Evolutionary conservation across 2,797 vertebrate species (phyloP).

Genomic region (Todus mexicanus): DNA sequence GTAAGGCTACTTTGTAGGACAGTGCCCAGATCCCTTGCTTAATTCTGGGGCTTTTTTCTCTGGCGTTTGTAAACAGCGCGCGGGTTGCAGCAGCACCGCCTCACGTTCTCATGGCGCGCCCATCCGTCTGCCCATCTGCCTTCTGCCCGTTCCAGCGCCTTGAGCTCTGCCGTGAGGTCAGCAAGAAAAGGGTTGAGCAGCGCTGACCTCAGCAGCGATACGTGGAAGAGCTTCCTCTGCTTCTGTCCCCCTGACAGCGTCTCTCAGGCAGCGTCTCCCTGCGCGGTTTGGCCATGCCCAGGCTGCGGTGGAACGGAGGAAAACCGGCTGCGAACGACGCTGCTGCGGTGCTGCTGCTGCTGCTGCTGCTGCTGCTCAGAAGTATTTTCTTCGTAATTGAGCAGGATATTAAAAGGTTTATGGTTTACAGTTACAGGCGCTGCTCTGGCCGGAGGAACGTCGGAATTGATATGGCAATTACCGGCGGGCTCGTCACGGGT

Average conservation of each 20-base stretch:
- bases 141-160: accelerated
- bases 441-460: not conserved
- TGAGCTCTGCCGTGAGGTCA: not conserved
- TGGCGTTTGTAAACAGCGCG: not conserved
- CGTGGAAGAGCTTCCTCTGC: not conserved
- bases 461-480: not conserved
- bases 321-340: not conserved
- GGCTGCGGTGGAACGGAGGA: accelerated
- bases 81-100: accelerated
- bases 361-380: not conserved
- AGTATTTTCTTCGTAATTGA: not conserved
- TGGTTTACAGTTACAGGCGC: conserved; percentile 21
- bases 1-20: not conserved
- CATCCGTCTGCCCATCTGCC: not conserved
- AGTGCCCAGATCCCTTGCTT: not conserved
- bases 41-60: not conserved
- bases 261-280: not conserved
- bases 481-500: not conserved
- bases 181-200: not conserved
- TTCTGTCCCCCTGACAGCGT: not conserved
- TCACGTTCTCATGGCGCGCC: not conserved
- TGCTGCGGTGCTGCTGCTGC: not conserved
- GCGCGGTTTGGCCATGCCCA: accelerated
- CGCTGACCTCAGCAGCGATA: accelerated
- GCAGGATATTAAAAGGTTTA: not conserved